Base-by-base conservation (phyloP, 53 echinoderm and acorn worm genomes). In the Zoroaster sp. region DNA sequence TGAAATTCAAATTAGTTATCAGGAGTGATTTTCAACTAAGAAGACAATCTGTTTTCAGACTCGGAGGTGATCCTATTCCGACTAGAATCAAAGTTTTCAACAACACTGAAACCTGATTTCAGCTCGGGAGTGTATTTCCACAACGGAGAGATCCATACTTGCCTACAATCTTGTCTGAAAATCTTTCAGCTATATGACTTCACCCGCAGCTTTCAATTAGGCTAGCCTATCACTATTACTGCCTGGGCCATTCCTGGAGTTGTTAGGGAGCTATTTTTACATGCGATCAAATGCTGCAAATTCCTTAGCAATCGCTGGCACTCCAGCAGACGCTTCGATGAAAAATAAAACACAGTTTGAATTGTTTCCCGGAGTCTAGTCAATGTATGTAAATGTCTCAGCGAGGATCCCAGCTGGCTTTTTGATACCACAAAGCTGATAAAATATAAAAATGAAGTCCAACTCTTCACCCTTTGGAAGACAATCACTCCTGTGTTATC, bases 211-310 rank as follows among this genome's bases (percentile, higher is more conserved):
- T 59, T 59, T 28, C 63, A 59, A 59, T 59, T 59, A 59, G 28
- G 63, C 10, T 25, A 15, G 63, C 63, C 63, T 59, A 59, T 59
- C 63, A 59, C 63, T 28, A 59, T 28, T 59, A 20, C 28, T 23
- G 59, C 59, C 59, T 28, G 25, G 8, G 46, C 32, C 68, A 66
- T 82, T 82, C 68, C 82, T 82, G 15, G 17, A 82, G 82, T 67
- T 67, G 68, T 53, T 13, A 23, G 67, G 59, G n/a, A 17, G 45
- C 66, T 82, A 82, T 82, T 82, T 82, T 67, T 66, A 68, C 10
- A 67, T 82, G 13, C 66, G 40, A 18, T 32, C 82, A 67, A 82
- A 82, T 82, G 45, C 82, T 82, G 45, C 82, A 66, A 39, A 82
- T 82, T 67, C 82, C 82, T 67, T 14, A 28, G 68, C 63, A 59